Base-by-base conservation (phyloP, 2,113 vertebrate genomes). In the Paraplagusia blochii region DNA sequence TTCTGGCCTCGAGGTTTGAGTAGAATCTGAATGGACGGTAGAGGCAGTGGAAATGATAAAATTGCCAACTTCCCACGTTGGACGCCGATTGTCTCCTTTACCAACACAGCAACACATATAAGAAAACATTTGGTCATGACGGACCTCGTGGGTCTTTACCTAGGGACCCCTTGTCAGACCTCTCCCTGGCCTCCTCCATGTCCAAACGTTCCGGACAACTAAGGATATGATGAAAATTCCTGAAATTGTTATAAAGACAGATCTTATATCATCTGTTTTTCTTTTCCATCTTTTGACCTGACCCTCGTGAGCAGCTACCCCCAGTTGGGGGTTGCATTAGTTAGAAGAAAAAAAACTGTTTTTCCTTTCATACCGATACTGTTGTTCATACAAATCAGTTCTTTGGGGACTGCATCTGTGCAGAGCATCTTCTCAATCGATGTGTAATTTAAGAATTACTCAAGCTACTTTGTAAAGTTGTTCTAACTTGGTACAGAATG, bases 151-250 rank as follows among this genome's bases (percentile, higher is more conserved):
- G 46, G 52, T 72, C 22, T 29, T 29, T 29, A 29, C 6, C 22
- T 29, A 29, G 22, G 2, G 22, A 29, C 6, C 6, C 22, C 22
- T 29, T 29, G 2, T 29, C 3, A 29, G 22, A 29, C 22, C 22
- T 29, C 6, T 29, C 22, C 22, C 22, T 6, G 22, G 22, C 22
- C 22, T 29, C 22, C 22, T 29, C 59, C 71, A 79, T 72, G 74
- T 83, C 74, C 73, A 79, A 88, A 81, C 79, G 72, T 72, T 80
- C 74, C 76, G 72, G 69, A 78, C 76, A 87, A 87, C 89, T 57
- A 58, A 86, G 86, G 83, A 90, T 87, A 89, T 87, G 86, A 89
- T 87, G 69, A 90, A 29, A 87, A 90, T 91, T 89, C 87, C 82
- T 86, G 75, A 90, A 88, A 90, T 89, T 77, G 85, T 88, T 87